Base-by-base conservation (phyloP, 2,113 vertebrate species). In the Stigmatopora argus region DNA sequence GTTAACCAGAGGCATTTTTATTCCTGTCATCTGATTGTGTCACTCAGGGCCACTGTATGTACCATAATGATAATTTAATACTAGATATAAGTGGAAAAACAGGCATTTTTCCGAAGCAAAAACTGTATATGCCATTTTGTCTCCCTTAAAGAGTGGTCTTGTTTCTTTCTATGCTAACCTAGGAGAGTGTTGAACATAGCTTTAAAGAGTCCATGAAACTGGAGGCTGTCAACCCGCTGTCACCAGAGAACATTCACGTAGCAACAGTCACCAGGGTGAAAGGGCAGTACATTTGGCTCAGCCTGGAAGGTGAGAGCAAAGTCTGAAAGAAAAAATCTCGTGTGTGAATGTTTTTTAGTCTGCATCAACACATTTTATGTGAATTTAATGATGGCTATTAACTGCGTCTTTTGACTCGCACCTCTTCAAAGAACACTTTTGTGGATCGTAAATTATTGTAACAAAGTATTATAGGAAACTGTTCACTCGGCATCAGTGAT, bases 141-240 rank as follows among this genome's bases (percentile, higher is more conserved):
- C 31, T 5, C 53, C 1, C 53, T 56, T 8, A 56, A 31, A 14
- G 23, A 7, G 49, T 38, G 44, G 66, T 52, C 52, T 70, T 66
- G 68, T 35, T 19, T 75, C 72, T 35, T 10, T 51, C 45, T 74
- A 68, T 15, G 61, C 78, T 70, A 62, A 77, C 85, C 26, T 31
- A 98, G 95, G 91, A 93, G 60, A 83, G 87, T 77, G 87, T 83
- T 77, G 94, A 96, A 63, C 95, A 96, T 78, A 92, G 92, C 72
- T 96, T 96, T 85, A 94, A 95, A 85, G 95, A 94, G 80, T 92
- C 91, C 72, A 98, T 97, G 97, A 98, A 96, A 87, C 93, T 99
- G 19, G 97, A 99, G 85, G 95, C 96, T 3, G 94, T 96, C 82
- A 96, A 99, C 85, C 95, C 91, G 1, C 82, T 95, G 77, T 90